Evolutionary conservation across 92 coral and sea anemone genomes (phyloP).

Genomic region (Plumapathes pennacea): DNA sequence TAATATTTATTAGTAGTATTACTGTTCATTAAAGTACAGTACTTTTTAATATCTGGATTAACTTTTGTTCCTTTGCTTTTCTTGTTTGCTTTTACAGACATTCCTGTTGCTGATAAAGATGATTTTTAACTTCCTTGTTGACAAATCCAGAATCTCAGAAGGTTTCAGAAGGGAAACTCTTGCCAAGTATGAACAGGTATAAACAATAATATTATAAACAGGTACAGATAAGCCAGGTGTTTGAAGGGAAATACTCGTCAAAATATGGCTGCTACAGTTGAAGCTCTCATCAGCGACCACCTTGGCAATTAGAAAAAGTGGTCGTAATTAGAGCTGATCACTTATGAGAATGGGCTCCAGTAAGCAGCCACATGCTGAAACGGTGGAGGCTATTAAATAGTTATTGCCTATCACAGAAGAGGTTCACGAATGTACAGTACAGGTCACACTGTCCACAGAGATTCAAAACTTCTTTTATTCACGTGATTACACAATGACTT

Average conservation of each 20-base stretch:
- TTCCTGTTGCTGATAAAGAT: constrained; percentile 84
- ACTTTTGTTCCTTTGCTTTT: not conserved
- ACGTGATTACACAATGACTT: no score
- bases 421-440: no score
- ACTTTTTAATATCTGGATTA: not conserved
- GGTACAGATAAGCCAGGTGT: not conserved
- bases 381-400: no score
- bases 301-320: no score
- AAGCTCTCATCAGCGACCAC: no score
- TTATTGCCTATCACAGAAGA: no score
- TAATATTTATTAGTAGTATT: not conserved
- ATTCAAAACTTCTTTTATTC: no score
- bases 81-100: constrained; percentile 63
- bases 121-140: constrained; percentile 76
- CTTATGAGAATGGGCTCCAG: no score
- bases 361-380: no score
- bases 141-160: constrained; percentile 85
- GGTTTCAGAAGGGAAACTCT: constrained; percentile 75
- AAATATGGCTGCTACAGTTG: no score
- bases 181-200: constrained; percentile 93
- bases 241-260: not conserved
- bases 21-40: not conserved
- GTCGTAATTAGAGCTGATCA: no score
- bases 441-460: no score
- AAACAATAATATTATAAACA: not conserved